phyloP scores from a whole-genome alignment of 2,113 vertebrate species.

The Perca schrenkii region DNA sequence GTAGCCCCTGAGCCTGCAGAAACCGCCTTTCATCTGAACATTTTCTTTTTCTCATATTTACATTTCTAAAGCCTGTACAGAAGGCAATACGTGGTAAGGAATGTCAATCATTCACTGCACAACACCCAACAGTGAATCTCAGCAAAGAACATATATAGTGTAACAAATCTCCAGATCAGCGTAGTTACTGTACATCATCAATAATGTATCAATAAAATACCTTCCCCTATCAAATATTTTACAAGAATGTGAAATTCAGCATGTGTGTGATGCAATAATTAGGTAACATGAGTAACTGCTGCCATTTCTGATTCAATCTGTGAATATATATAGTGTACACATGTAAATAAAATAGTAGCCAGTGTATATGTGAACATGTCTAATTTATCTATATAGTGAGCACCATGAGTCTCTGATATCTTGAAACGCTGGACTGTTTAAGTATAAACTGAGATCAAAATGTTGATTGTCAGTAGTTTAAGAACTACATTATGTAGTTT shows the following conservation, averaged over 20 bases:
- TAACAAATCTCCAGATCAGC: slow-evolving; percentile 63
- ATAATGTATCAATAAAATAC: slow-evolving; percentile 23
- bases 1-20: slow-evolving; percentile 47
- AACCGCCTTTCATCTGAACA: slow-evolving; percentile 4
- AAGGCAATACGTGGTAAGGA: slow-evolving; percentile 49
- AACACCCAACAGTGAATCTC: slow-evolving; percentile 23
- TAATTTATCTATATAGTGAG: slow-evolving; percentile 16
- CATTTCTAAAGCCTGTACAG: slow-evolving; percentile 3
- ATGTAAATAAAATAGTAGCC: slow-evolving; percentile 26
- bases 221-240: slow-evolving; percentile 6
- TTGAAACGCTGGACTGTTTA: slow-evolving; percentile 1
- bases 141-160: slow-evolving; percentile 30
- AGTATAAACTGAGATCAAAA: slow-evolving; percentile 14
- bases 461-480: slow-evolving; percentile 38
- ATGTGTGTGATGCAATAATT: slow-evolving; percentile 28
- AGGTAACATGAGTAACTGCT: background rate
- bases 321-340: slow-evolving; percentile 11
- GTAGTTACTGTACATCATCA: slow-evolving; percentile 29
- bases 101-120: slow-evolving; percentile 46
- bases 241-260: slow-evolving; percentile 24
- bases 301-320: slow-evolving; percentile 40
- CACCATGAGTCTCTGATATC: background rate
- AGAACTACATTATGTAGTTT: background rate
- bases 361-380: slow-evolving; percentile 11
- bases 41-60: background rate